Conservation (phyloP, 2,797 vertebrate genomes). For the Oreochromis mossambicus region DNA sequence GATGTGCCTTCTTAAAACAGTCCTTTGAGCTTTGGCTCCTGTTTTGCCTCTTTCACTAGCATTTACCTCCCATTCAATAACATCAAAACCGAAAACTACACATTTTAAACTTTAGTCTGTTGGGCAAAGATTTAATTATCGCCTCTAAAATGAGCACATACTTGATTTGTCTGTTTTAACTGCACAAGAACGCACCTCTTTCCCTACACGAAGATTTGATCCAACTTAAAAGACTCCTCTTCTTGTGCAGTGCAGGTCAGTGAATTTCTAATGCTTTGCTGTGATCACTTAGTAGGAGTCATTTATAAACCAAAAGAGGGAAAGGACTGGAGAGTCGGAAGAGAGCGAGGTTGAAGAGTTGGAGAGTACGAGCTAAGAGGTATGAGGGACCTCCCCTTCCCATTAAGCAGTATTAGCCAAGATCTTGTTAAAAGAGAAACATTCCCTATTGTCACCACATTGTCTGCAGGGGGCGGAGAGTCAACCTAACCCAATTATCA, state of each 20-base stretch:
- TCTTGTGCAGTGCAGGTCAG: not conserved
- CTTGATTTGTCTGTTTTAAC: constrained; percentile 14
- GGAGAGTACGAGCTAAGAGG: constrained; percentile 20
- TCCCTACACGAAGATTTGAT: not conserved
- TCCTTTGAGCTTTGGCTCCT: not conserved
- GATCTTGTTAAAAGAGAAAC: constrained; percentile 63
- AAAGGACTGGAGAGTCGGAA: constrained; percentile 13
- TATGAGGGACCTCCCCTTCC: constrained; percentile 59
- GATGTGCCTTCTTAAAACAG: not conserved
- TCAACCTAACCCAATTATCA: constrained; percentile 47
- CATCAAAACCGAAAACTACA: not conserved
- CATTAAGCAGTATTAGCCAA: constrained; percentile 53
- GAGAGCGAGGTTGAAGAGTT: constrained; percentile 18
- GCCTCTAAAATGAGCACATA: not conserved
- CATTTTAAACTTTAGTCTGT: not conserved
- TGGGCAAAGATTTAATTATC: not conserved
- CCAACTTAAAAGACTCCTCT: not conserved
- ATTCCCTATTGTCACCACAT: constrained; percentile 67
- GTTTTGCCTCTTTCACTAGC: not conserved
- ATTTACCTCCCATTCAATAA: not conserved
- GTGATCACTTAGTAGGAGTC: not conserved
- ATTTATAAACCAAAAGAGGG: constrained; percentile 17
- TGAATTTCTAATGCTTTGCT: not conserved
- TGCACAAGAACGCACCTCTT: not conserved
- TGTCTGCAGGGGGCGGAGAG: constrained; percentile 60